Conservation (phyloP, 1,140 invertebrate species). For the Dendroctonus ponderosae region DNA sequence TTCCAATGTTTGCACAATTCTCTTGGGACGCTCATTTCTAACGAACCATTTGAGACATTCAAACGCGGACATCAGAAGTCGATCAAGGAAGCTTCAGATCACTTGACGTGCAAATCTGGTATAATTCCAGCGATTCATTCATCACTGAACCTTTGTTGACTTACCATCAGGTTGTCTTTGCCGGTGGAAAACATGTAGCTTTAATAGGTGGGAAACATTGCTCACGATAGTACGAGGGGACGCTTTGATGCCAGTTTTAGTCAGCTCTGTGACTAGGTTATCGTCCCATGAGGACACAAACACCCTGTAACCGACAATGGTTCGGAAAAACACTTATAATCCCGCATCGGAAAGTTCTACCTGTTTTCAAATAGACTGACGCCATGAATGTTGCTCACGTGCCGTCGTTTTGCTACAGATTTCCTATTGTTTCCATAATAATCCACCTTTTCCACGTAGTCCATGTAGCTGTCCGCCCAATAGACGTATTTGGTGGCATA, state of each 20-base stretch:
- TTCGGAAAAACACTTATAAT: neutral
- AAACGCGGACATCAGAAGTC: no score
- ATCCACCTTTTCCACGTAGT: slow-evolving; percentile 69
- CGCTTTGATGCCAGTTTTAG: slow-evolving; percentile 56
- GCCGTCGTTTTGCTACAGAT: slow-evolving; percentile 61
- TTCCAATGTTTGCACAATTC: no score
- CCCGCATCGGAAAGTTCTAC: slow-evolving; percentile 5
- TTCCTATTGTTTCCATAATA: slow-evolving; percentile 67
- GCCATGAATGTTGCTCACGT: slow-evolving; percentile 67
- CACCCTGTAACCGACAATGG: slow-evolving; percentile 48
- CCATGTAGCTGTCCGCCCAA: slow-evolving; percentile 77
- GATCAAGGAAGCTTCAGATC: no score
- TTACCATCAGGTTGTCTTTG: slow-evolving; percentile 70
- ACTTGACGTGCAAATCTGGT: no score
- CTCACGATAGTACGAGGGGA: slow-evolving; percentile 48
- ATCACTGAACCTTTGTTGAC: no score
- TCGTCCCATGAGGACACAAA: slow-evolving; percentile 69
- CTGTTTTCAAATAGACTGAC: slow-evolving; percentile 68
- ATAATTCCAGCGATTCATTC: no score
- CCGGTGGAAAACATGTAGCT: slow-evolving; percentile 69
- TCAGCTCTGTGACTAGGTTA: slow-evolving; percentile 59
- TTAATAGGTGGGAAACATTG: slow-evolving; percentile 59
- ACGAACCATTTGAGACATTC: no score
- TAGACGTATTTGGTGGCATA: slow-evolving; percentile 71
- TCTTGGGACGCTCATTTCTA: no score